phyloP scores from a whole-genome alignment of 2,888 invertebrate genomes.

The Torymus aiolomorphi region DNA sequence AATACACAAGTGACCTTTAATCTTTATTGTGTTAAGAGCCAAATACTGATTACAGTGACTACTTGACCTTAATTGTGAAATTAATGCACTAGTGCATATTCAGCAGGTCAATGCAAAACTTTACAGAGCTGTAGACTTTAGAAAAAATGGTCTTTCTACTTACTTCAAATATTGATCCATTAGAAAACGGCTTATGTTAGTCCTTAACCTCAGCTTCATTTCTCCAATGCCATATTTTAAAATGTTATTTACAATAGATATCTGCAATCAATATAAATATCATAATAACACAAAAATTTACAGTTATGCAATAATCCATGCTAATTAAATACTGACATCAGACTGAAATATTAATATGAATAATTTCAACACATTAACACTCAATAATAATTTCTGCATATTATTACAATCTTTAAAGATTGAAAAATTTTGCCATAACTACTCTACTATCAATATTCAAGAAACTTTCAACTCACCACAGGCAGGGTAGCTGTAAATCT shows the following conservation, averaged over 20 bases:
- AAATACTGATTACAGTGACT: constrained; percentile 36
- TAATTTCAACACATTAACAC: too few relatives aligned
- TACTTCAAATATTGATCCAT: constrained; percentile 95
- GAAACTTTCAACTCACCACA: constrained; percentile 79
- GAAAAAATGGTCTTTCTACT: constrained; percentile 73
- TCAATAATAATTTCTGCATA: too few relatives aligned
- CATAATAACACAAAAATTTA: background rate
- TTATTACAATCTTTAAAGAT: too few relatives aligned
- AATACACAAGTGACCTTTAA: constrained; percentile 55
- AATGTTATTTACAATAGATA: constrained; percentile 94
- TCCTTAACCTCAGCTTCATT: constrained; percentile 91
- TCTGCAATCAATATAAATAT: constrained; percentile 78
- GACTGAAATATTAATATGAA: background rate
- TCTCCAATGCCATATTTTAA: constrained; percentile 97
- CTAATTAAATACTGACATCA: background rate
- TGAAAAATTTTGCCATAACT: too few relatives aligned
- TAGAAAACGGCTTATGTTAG: constrained; percentile 90
- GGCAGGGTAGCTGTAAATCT: constrained; percentile 92
- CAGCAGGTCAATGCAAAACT: constrained; percentile 35
- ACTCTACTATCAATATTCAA: too few relatives aligned
- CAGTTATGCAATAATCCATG: background rate
- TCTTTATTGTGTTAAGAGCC: constrained; percentile 49
- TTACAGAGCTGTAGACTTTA: too few relatives aligned
- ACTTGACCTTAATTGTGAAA: constrained; percentile 43
- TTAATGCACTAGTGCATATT: constrained; percentile 49